Conservation (phyloP, 1,140 invertebrate species). For the Thaumatotibia leucotreta region DNA sequence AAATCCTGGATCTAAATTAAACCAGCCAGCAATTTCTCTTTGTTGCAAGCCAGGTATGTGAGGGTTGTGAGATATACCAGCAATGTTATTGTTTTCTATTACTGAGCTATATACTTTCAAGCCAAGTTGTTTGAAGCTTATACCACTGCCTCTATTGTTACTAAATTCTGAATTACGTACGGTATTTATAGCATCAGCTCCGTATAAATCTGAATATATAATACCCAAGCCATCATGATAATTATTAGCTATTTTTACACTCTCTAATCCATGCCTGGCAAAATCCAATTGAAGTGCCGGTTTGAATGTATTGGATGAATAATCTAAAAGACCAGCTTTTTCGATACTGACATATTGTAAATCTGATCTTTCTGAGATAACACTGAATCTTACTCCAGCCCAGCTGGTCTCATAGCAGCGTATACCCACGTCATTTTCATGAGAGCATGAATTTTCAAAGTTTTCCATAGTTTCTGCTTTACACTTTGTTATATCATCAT, state of each 20-base stretch:
- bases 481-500: conserved; percentile 94
- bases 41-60: conserved; percentile 89
- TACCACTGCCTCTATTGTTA: conserved; percentile 91
- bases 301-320: conserved; percentile 92
- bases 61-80: conserved; percentile 96
- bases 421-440: conserved; percentile 92
- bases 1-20: conserved; percentile 81
- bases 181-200: conserved; percentile 89
- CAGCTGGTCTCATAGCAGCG: conserved; percentile 93
- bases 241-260: conserved; percentile 88
- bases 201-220: conserved; percentile 92
- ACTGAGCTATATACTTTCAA: conserved; percentile 85
- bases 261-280: conserved; percentile 92
- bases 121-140: conserved; percentile 92
- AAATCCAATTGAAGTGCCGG: conserved; percentile 98
- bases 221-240: conserved; percentile 92
- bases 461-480: conserved; percentile 85
- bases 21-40: conserved; percentile 95
- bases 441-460: conserved; percentile 93
- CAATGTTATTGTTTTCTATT: conserved; percentile 90
- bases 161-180: conserved; percentile 93
- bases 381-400: conserved; percentile 94
- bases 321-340: conserved; percentile 95
- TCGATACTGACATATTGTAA: conserved; percentile 94
- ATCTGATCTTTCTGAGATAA: conserved; percentile 89